Conservation (phyloP, 1,140 invertebrate species). For the Drosophila micromelanica region DNA sequence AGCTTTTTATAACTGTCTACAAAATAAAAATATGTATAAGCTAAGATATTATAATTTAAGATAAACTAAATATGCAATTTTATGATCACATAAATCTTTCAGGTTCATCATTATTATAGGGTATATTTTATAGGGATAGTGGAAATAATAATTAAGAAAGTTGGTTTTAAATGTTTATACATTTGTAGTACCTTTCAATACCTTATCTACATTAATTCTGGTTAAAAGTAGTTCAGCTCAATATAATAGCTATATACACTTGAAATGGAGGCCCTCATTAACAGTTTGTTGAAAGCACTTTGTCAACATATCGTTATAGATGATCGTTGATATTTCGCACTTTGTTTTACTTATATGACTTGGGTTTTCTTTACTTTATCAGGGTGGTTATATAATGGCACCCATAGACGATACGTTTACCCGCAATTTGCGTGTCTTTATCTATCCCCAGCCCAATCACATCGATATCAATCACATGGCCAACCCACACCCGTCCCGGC, state of each 20-base stretch:
- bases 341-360: background rate
- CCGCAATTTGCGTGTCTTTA: conserved; percentile 12
- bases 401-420: conserved; percentile 1
- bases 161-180: too few species aligned
- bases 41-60: too few species aligned
- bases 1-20: background rate
- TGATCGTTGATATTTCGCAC: background rate
- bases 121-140: too few species aligned
- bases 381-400: conserved; percentile 7
- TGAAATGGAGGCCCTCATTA: background rate
- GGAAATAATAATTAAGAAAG: too few species aligned
- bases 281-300: background rate
- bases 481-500: background rate
- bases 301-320: conserved; percentile 13
- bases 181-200: too few species aligned
- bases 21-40: too few species aligned
- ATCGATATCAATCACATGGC: conserved; percentile 32
- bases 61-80: too few species aligned
- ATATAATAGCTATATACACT: background rate
- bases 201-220: background rate
- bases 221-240: background rate
- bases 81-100: too few species aligned
- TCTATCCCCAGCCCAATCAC: conserved; percentile 13
- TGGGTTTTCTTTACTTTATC: conserved; percentile 2
- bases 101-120: too few species aligned